Percentiles rank a stretch among this genome's conserved stretches.
Evolutionary conservation across 2,888 invertebrate species (phyloP).

Genomic region (Frankliniella fusca): DNA sequence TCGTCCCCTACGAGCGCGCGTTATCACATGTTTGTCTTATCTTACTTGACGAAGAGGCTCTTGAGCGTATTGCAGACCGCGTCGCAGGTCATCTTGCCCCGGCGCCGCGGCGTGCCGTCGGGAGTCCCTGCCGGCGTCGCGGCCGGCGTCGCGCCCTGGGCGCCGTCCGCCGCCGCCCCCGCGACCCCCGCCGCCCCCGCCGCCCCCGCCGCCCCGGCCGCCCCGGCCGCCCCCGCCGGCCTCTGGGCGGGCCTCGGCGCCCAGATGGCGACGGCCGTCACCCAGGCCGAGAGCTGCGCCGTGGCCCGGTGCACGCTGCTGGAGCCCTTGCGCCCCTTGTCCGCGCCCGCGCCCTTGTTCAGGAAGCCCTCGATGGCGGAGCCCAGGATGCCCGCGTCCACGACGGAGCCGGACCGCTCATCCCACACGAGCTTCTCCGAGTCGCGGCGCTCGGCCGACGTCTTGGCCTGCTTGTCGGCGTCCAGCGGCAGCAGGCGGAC

Average conservation of each 20-base stretch:
- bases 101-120: slow-evolving; percentile 61
- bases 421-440: slow-evolving; percentile 66
- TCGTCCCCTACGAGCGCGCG: no score
- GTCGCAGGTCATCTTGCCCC: slow-evolving; percentile 66
- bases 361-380: slow-evolving; percentile 81
- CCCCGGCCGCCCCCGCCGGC: slow-evolving; percentile 48
- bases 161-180: slow-evolving; percentile 48
- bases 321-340: slow-evolving; percentile 34
- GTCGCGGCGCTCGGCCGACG: slow-evolving; percentile 47
- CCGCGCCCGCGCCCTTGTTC: slow-evolving; percentile 52
- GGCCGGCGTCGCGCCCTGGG: slow-evolving; percentile 46
- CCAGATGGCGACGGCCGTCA: slow-evolving; percentile 9
- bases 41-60: slow-evolving; percentile 78
- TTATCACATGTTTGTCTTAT: no score
- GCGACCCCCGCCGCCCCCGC: slow-evolving; percentile 41
- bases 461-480: slow-evolving; percentile 30
- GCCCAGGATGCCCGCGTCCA: slow-evolving; percentile 74
- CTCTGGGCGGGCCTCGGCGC: slow-evolving; percentile 40
- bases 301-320: slow-evolving; percentile 40
- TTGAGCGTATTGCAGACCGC: slow-evolving; percentile 78
- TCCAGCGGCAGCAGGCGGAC: slow-evolving; percentile 13
- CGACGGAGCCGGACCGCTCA: slow-evolving; percentile 68
- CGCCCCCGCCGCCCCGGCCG: slow-evolving; percentile 36
- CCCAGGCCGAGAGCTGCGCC: slow-evolving; percentile 18
- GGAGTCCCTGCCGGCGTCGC: slow-evolving; percentile 34